These are phyloP conservation scores for Pomacea canaliculata DNA, from an alignment of 2,888 invertebrate species.

Conservation along the genomic window DNA sequence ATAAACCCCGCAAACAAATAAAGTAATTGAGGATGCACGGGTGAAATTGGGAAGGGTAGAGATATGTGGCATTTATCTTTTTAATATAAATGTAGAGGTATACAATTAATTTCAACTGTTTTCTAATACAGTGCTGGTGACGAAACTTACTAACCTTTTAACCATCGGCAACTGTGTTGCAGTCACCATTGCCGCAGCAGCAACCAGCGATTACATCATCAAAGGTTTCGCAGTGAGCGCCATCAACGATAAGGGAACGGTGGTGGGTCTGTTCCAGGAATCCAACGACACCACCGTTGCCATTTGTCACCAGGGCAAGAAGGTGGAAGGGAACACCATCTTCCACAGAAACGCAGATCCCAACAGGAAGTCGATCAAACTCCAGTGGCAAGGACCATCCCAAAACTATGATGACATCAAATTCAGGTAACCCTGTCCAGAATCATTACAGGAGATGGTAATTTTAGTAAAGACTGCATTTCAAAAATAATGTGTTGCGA, in stretches of 20 bases:
- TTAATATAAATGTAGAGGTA: too few species aligned
- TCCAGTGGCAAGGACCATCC: conserved; percentile 12
- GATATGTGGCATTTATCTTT: too few species aligned
- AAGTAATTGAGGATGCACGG: too few species aligned
- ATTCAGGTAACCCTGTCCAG: conserved; percentile 2
- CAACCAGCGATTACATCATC: conserved; percentile 1
- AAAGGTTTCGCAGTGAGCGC: conserved; percentile 16
- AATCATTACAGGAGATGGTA: too few species aligned
- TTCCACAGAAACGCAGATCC: conserved; percentile 10
- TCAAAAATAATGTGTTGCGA: too few species aligned
- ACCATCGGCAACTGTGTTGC: background rate
- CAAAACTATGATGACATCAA: conserved; percentile 16
- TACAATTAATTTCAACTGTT: too few species aligned
- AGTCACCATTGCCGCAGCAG: conserved; percentile 6
- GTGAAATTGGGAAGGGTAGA: too few species aligned
- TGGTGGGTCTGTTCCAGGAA: conserved; percentile 11
- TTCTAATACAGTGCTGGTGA: too few species aligned
- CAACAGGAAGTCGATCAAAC: conserved; percentile 15
- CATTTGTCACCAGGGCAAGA: conserved; percentile 7
- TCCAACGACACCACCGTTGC: background rate
- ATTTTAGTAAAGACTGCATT: too few species aligned
- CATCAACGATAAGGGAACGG: conserved; percentile 16
- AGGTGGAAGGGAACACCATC: conserved; percentile 16
- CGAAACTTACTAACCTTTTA: background rate
- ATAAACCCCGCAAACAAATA: too few species aligned